These are phyloP conservation scores for Nemotelus nigrinus DNA, from an alignment of 2,888 invertebrate species.

Conservation along the genomic window DNA sequence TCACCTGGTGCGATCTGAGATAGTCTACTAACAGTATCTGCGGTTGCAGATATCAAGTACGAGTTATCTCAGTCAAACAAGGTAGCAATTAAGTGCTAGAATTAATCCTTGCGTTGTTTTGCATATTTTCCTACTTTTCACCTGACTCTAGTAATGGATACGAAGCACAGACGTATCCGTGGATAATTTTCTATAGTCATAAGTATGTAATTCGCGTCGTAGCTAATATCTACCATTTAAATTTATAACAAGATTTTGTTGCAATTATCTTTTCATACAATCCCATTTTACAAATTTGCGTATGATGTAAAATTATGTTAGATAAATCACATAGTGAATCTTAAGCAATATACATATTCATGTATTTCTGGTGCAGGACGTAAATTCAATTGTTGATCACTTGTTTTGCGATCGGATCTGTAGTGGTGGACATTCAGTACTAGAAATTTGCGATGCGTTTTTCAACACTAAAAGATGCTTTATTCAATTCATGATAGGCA, in stretches of 20 bases:
- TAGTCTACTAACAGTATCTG: conserved; percentile 28
- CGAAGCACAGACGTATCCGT: neutral
- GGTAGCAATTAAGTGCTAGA: conserved; percentile 36
- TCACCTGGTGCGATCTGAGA: conserved; percentile 14
- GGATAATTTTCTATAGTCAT: conserved; percentile 5
- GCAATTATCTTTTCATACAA: conserved; percentile 14
- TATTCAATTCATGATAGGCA: too few relatives aligned
- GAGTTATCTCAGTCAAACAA: conserved; percentile 32
- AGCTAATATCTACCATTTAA: conserved; percentile 21
- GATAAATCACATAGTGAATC: neutral
- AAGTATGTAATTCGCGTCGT: conserved; percentile 2
- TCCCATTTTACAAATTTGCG: neutral
- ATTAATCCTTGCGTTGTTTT: conserved; percentile 35
- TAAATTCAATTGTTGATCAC: too few relatives aligned
- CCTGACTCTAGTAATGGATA: neutral
- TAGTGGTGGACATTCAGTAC: too few relatives aligned
- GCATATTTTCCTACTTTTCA: conserved; percentile 27
- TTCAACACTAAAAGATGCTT: too few relatives aligned
- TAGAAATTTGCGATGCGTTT: too few relatives aligned
- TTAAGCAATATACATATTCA: neutral
- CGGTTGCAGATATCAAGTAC: conserved; percentile 30
- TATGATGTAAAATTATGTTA: neutral
- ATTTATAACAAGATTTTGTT: conserved; percentile 11
- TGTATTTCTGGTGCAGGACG: too few relatives aligned
- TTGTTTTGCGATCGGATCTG: too few relatives aligned